Base-by-base conservation (phyloP, 2,888 invertebrate genomes). In the Volucella inanis region DNA sequence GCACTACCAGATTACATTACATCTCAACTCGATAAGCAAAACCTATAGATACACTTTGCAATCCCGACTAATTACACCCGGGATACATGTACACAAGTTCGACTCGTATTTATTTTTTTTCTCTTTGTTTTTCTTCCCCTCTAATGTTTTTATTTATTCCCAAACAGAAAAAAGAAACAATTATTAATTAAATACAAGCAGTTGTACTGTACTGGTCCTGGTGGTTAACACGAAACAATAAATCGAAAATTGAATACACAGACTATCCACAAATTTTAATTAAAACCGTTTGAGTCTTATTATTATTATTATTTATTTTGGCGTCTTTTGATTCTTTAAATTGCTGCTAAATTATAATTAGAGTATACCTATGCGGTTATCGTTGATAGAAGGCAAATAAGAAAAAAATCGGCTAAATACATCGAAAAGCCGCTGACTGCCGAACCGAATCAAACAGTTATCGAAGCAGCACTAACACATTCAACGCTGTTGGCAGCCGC, bases 361-460 rank as follows among this genome's bases (percentile, higher is more conserved):
- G 49, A 65, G 74, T 64, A 47, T 74, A n/a, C n/a, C n/a, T n/a
- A 59, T 75, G 74, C 54, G 65, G 65, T 45, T 82, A 68, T 61
- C 47, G 68, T 68, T 72, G 78, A n/a, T 59, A 38, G 55, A 57
- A 50, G 49, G 41, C 38, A 15, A 18, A 22, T 11, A 18, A 67
- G 14, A 43, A 22, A 31, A 74, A 64, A 61, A 22, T 55, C 62
- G 55, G 59, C 45, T 81, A 72, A 85, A 80, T 79, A 84, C 84
- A 80, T 80, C 55, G 70, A 80, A 80, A 84, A 70, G 71, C 71
- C 81, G 76, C 80, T 76, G 76, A 81, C 79, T 83, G 80, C 68
- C 84, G 87, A 87, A 84, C 84, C 84, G 87, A 87, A 85, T 85
- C 87, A 87, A 87, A 84, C 87, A 87, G 87, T 87, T 87, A 87